Evolutionary conservation across 2,888 invertebrate genomes (phyloP), one percentile per base, ranked within the genome.

Genomic region (Resseliella maxima): DNA sequence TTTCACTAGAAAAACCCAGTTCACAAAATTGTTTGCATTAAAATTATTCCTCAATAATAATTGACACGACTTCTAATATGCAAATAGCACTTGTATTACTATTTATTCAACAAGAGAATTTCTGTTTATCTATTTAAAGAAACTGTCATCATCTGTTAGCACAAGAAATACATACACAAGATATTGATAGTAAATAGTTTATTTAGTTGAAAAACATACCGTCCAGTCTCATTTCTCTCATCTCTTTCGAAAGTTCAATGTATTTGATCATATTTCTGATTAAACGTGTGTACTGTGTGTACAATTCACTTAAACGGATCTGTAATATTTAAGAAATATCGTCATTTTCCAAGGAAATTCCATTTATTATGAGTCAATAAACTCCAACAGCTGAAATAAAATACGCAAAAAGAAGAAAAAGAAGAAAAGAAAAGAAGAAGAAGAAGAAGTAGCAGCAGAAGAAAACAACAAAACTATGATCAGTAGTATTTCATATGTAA

Each of bases 91-190:
- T 72, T 72, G 15, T 6, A n/a, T n/a, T 72, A 5, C 31, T 72
- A n/a, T 72, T 72, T 72, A 72, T 2, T 72, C 72, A 72, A 31
- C 72, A 18, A 72, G 72, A 18, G 72, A 72, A 72, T 72, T 72
- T 27, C 35, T 72, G 31, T 72, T 31, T 72, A n/a, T n/a, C 72
- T 72, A 72, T 72, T 72, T 72, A 31, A 35, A 72, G 72, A 35
- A 72, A 72, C 31, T 72, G 72, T 72, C 72, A 72, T 72, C 72
- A 72, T 72, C 31, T n/a, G 72, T 72, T 35, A 31, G 35, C 31
- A 31, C 31, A 27, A 72, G 15, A 31, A 18, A 59, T 24, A n/a
- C 59, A 27, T 3, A 72, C 72, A 31, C 10, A 15, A 18, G 8
- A 50, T 72, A 72, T 21, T 15, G 72, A 72, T 72, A 72, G 72